Base-by-base conservation (phyloP, 2,113 vertebrate genomes). In the Mustelus asterias region DNA sequence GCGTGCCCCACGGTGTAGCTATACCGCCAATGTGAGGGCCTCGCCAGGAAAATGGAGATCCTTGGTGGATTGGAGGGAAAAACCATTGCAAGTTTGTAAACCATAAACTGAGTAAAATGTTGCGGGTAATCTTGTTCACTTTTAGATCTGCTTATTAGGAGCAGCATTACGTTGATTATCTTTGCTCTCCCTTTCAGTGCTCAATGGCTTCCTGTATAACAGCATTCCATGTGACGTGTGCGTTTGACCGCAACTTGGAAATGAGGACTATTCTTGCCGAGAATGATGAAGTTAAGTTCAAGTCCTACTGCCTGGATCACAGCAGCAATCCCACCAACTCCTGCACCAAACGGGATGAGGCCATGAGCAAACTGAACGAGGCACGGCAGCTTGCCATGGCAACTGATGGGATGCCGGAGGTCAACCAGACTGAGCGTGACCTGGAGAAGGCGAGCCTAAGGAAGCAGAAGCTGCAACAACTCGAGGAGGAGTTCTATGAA, bases 211-310 rank as follows among this genome's bases (percentile, higher is more conserved):
- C 98, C 97, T 99, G 99, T 0, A 97, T 99, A 96, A 99, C 99
- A 11, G 99, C 99, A 26, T 99, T 99, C 98, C 99, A 99, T 9
- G 99, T 99, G 97, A 99, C 99, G 0, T 99, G 99, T 98, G 99
- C 99, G 97, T 99, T 99, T 70, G 99, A 99, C 97, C 98, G 98
- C 94, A 98, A 98, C 97, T 98, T 99, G 41, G 99, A 99, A 97
- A 99, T 99, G 99, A 97, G 98, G 97, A 99, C 99, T 96, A 98
- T 99, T 95, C 98, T 99, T 96, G 99, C 98, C 0, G 99, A 99
- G 96, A 99, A 99, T 0, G 99, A 99, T 0, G 99, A 99, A 92
- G 99, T 99, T 94, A 99, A 99, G 96, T 99, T 99, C 97, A 99
- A 99, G 97, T 99, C 99, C 10, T 99, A 98, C 98, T 99, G 99